Base-by-base conservation (phyloP, 2,888 invertebrate genomes). In the Cantharis flavilabris region DNA sequence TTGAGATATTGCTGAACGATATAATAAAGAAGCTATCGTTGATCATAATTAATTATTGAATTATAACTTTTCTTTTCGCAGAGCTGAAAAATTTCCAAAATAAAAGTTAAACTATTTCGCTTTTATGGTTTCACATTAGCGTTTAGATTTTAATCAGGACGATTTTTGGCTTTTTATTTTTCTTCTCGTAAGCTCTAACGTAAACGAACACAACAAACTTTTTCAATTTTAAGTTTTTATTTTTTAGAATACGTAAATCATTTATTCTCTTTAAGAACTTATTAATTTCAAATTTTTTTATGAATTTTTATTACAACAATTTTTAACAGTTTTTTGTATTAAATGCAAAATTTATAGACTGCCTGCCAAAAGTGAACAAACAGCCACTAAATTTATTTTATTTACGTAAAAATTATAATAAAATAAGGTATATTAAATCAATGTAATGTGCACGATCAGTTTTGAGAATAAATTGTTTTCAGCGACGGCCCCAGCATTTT, bases 1-100 rank as follows among this genome's bases (percentile, higher is more conserved):
- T 70, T 70, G 62, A 70, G 49, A 70, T 70, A 70, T 70, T 70
- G 33, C 30, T 69, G 28, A 26, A 69, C 30, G 26, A n/a, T 26
- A 49, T 26, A 26, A 69, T 69, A 28, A 26, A 69, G 69, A 49
- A 49, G 49, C 49, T 49, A 49, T 49, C 49, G 49, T n/a, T 49
- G 49, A 49, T 49, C 49, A 49, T n/a, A 49, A 49, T 49, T 49
- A 49, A 49, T 49, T 26, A 26, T 26, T n/a, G 49, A 49, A 49
- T 49, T 49, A 49, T n/a, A 49, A n/a, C 49, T 49, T 49, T 49
- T 49, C n/a, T n/a, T 49, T 49, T 2, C 2, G 49, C 49, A 49
- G 7, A 2, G 23, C 13, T 67, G 16, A 67, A 23, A 67, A 67
- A n/a, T 26, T 7, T 23, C n/a, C 3, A 26, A 11, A 67, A 67